Base-by-base conservation (phyloP, 1,140 invertebrate species). In the Drosophila nannoptera region DNA sequence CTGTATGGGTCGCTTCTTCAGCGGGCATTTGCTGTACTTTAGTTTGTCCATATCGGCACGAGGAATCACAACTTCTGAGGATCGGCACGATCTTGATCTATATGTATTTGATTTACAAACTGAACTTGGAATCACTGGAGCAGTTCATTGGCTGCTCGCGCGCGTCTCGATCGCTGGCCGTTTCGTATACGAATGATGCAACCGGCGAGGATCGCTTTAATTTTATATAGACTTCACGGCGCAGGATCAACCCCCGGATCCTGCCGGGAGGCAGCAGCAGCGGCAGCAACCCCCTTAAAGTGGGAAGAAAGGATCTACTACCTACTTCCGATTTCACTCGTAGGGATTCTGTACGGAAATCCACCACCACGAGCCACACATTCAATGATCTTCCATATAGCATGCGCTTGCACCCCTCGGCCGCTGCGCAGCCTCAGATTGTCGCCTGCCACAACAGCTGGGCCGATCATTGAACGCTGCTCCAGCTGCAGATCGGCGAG, bases 1-100 rank as follows among this genome's bases (percentile, higher is more conserved):
- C 22, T 91, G 91, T 76, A 96, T 94, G 45, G 96, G 96, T 88
- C 96, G 92, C 91, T 97, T 97, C 89, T 97, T 97, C 32, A 97
- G 92, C 87, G 96, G 96, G 87, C 95, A 96, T 90, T 95, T 93
- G 84, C 94, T 95, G 56, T 88, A 89, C 42, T 89, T 75, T 33
- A 78, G 68, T 53, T 88, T 89, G 87, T 89, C 84, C 87, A 89
- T 89, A 29, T 55, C 38, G 33, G 40, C 54, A 7, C 14, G 8
- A 14, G 22, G n/a, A 38, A 54, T 66, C 48, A 66, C 68, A 48
- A 54, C 9, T 45, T 59, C 52, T 43, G 62, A 36, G 40, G 52
- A 50, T 60, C 73, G 46, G 8, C 5, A 45, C 31, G 55, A 14
- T 56, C 8, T 45, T 45, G 11, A 46, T 42, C 9, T 50, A 33